Percentiles rank a stretch among this genome's conserved stretches.
These are phyloP conservation scores for Drosophila neonasuta DNA, from an alignment of 2,888 invertebrate genomes.

Conservation along the genomic window DNA sequence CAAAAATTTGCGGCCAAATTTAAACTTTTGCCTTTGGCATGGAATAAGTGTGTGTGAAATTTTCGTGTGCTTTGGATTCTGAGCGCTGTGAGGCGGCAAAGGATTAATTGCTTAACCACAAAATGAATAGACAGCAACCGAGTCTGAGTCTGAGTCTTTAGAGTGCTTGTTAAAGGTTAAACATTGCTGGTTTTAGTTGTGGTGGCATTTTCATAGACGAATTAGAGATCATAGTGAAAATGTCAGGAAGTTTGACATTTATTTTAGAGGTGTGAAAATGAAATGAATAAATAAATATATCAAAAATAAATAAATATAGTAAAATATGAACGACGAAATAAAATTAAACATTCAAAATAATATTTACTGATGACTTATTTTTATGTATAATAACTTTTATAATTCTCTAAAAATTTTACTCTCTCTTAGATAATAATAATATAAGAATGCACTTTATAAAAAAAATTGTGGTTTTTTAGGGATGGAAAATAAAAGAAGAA, in stretches of 20 bases:
- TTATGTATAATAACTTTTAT: no score
- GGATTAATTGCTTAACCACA: slow-evolving; percentile 58
- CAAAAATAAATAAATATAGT: neutral
- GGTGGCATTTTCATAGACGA: neutral
- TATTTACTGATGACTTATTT: no score
- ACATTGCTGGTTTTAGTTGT: neutral
- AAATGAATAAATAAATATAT: no score
- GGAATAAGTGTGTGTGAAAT: slow-evolving; percentile 21
- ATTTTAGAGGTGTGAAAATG: neutral
- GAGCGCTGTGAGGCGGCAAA: slow-evolving; percentile 39
- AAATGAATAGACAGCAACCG: slow-evolving; percentile 31
- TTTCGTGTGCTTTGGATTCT: slow-evolving; percentile 13
- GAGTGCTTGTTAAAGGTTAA: slow-evolving; percentile 14
- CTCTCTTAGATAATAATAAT: no score
- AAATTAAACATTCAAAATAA: no score
- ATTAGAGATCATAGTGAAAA: neutral
- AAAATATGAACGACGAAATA: no score
- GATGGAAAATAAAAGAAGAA: no score
- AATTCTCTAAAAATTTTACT: no score
- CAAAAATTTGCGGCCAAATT: slow-evolving; percentile 32
- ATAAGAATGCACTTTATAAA: no score
- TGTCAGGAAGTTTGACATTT: neutral
- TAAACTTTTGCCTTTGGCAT: slow-evolving; percentile 36
- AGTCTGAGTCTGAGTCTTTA: slow-evolving; percentile 5
- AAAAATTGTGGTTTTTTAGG: no score